Conservation (phyloP, 2,888 invertebrate genomes). For the Thecophora atra region DNA sequence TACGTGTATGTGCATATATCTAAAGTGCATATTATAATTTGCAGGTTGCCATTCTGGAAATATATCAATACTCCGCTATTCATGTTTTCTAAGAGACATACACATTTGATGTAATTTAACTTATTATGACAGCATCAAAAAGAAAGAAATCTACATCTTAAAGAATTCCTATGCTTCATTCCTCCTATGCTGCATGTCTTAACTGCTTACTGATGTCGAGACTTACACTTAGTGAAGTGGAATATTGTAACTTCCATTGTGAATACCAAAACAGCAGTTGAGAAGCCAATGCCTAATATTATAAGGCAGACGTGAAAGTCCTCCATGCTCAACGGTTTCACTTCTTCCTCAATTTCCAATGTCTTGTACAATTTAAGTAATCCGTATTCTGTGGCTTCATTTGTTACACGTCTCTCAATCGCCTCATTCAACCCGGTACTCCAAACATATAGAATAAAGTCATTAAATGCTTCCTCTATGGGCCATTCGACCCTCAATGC, state of each 20-base stretch:
- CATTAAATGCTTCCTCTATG: constrained; percentile 16
- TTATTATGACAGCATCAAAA: too few species aligned
- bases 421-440: constrained; percentile 35
- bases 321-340: constrained; percentile 30
- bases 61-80: too few species aligned
- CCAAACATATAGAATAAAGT: constrained; percentile 25
- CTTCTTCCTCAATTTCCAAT: not conserved
- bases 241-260: not conserved
- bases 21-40: too few species aligned
- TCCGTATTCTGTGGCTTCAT: not conserved
- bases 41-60: too few species aligned
- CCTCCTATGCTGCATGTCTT: too few species aligned
- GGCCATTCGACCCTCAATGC: constrained; percentile 4
- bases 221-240: too few species aligned
- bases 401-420: constrained; percentile 5
- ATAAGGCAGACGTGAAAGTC: constrained; percentile 37
- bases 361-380: constrained; percentile 33
- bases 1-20: too few species aligned
- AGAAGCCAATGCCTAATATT: constrained; percentile 8
- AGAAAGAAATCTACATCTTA: too few species aligned
- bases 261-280: not conserved
- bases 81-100: too few species aligned
- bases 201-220: too few species aligned
- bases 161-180: too few species aligned
- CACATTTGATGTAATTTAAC: too few species aligned